phyloP scores from a whole-genome alignment of 2,797 vertebrate species.

The Perdix hodgsoniae region DNA sequence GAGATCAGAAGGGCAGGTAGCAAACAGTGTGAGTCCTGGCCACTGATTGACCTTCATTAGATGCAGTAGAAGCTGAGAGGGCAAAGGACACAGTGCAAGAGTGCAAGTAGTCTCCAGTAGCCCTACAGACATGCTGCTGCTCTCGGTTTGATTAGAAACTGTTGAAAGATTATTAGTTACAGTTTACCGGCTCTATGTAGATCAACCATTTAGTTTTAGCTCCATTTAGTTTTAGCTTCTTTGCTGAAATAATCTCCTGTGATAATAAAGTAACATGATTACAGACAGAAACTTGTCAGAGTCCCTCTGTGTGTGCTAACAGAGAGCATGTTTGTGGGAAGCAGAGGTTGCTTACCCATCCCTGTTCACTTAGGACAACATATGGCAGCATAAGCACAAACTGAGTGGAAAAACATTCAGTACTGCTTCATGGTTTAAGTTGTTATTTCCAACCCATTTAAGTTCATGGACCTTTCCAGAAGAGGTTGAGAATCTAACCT shows the following conservation, averaged over 20 bases:
- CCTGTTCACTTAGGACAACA: neutral
- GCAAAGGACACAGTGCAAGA: neutral
- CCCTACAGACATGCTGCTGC: accelerated
- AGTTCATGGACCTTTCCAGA: neutral
- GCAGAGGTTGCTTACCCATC: neutral
- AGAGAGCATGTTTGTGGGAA: neutral
- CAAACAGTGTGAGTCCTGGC: neutral
- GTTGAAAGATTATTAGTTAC: neutral
- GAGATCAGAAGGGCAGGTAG: neutral
- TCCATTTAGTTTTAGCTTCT: neutral
- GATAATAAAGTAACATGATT: neutral
- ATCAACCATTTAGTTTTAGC: neutral
- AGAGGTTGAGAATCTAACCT: accelerated
- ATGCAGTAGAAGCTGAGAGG: neutral
- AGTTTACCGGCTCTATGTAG: neutral
- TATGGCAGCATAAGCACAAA: neutral
- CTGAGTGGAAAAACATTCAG: neutral
- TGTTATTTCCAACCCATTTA: neutral
- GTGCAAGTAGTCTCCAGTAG: neutral
- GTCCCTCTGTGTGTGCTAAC: neutral
- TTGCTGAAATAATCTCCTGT: neutral
- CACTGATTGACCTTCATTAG: neutral
- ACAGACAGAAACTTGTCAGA: neutral
- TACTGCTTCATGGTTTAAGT: neutral
- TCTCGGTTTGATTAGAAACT: neutral